Conservation (phyloP, 53 echinoderm and acorn worm species). For the Stichopus horrens region DNA sequence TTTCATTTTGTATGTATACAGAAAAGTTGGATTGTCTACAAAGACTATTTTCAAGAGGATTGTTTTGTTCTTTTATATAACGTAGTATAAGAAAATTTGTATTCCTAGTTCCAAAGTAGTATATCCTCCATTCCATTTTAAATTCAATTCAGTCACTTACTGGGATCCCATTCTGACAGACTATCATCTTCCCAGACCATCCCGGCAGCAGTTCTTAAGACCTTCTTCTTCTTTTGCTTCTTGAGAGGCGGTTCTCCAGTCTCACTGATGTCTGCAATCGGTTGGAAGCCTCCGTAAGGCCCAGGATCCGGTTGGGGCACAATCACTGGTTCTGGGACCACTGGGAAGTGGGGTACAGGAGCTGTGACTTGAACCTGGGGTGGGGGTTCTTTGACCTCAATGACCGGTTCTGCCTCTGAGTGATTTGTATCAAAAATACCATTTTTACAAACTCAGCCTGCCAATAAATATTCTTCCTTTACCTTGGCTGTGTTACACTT, state of each 20-base stretch:
- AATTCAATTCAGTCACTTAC: constrained; percentile 67
- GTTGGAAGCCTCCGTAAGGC: constrained; percentile 1
- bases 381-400: constrained; percentile 4
- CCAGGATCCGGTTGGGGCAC: constrained; percentile 10
- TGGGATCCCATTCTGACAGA: constrained; percentile 83
- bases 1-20: too few relatives aligned
- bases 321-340: neutral
- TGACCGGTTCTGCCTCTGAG: neutral
- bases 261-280: constrained; percentile 8
- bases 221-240: constrained; percentile 88
- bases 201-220: constrained; percentile 77
- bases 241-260: constrained; percentile 53
- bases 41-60: too few relatives aligned
- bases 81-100: neutral
- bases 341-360: neutral
- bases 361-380: neutral
- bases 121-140: neutral
- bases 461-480: too few relatives aligned
- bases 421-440: neutral
- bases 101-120: neutral
- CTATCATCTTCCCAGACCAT: constrained; percentile 93
- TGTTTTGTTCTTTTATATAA: too few relatives aligned
- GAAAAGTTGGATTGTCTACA: too few relatives aligned
- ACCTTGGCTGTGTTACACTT: too few relatives aligned
- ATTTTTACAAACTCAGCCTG: too few relatives aligned